These are phyloP conservation scores for Melitaea cinxia DNA, from an alignment of 1,140 invertebrate genomes.

Conservation along the genomic window DNA sequence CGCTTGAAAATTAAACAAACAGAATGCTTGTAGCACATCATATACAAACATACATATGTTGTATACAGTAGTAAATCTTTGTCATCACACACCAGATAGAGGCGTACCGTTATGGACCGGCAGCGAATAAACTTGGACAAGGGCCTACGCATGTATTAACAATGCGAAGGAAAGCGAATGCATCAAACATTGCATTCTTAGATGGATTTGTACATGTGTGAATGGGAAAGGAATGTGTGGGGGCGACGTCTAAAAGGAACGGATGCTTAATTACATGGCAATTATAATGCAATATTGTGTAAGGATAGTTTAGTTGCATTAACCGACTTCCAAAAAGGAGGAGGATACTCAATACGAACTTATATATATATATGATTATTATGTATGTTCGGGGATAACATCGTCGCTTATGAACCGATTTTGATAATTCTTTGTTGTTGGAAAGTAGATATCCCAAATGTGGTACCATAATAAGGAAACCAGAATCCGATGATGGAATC, in stretches of 20 bases:
- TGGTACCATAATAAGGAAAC: too few relatives aligned
- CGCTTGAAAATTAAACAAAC: conserved; percentile 40
- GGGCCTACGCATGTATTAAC: conserved; percentile 39
- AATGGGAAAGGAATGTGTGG: conserved; percentile 56
- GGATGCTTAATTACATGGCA: conserved; percentile 19
- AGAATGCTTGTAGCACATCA: conserved; percentile 50
- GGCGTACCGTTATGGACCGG: conserved; percentile 40
- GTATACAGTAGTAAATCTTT: conserved; percentile 47
- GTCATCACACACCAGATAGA: conserved; percentile 56
- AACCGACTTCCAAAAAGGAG: too few relatives aligned
- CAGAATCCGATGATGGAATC: too few relatives aligned
- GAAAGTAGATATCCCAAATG: too few relatives aligned
- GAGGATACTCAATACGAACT: too few relatives aligned
- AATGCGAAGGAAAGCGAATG: conserved; percentile 40
- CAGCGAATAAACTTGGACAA: conserved; percentile 37
- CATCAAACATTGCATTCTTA: conserved; percentile 41
- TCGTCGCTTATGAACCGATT: too few relatives aligned
- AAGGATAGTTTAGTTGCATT: background rate
- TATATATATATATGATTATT: too few relatives aligned
- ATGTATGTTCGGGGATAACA: too few relatives aligned
- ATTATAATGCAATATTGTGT: conserved; percentile 2
- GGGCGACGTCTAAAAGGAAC: conserved; percentile 50
- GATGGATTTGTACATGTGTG: conserved; percentile 50
- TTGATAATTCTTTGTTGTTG: too few relatives aligned
- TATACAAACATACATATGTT: conserved; percentile 52